phyloP scores from a whole-genome alignment of 2,113 vertebrate genomes.

The Anolis carolinensis region DNA sequence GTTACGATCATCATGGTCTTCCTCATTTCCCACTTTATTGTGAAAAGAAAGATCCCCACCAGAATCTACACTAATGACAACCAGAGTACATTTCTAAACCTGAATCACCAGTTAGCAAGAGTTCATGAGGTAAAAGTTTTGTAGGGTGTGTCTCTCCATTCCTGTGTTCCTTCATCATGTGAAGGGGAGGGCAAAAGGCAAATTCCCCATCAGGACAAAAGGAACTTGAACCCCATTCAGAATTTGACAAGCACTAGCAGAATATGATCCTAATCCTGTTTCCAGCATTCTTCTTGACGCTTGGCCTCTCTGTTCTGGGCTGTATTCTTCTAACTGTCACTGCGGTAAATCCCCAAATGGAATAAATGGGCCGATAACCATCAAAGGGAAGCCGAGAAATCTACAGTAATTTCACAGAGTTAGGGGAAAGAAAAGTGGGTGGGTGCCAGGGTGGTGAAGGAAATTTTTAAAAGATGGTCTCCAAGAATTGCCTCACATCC shows the following conservation, averaged over 20 bases:
- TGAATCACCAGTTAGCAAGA: neutral
- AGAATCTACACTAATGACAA: rapidly evolving
- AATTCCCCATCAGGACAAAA: constrained; percentile 66
- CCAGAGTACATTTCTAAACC: neutral
- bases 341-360: constrained; percentile 88
- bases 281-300: constrained; percentile 85
- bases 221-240: constrained; percentile 85
- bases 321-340: constrained; percentile 87
- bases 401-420: constrained; percentile 77
- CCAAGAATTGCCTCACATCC: neutral
- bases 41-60: neutral
- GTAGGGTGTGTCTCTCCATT: constrained; percentile 78
- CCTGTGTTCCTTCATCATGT: constrained; percentile 70
- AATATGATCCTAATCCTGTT: constrained; percentile 97
- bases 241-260: constrained; percentile 87
- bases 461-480: constrained; percentile 61
- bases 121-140: neutral
- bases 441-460: constrained; percentile 13
- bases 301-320: constrained; percentile 81
- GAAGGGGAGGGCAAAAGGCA: constrained; percentile 68
- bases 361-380: constrained; percentile 85
- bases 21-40: neutral
- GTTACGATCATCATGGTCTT: rapidly evolving
- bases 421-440: constrained; percentile 60
- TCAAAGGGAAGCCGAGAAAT: constrained; percentile 86